Evolutionary conservation across 2,113 vertebrate genomes (phyloP).

Genomic region (Columba livia): DNA sequence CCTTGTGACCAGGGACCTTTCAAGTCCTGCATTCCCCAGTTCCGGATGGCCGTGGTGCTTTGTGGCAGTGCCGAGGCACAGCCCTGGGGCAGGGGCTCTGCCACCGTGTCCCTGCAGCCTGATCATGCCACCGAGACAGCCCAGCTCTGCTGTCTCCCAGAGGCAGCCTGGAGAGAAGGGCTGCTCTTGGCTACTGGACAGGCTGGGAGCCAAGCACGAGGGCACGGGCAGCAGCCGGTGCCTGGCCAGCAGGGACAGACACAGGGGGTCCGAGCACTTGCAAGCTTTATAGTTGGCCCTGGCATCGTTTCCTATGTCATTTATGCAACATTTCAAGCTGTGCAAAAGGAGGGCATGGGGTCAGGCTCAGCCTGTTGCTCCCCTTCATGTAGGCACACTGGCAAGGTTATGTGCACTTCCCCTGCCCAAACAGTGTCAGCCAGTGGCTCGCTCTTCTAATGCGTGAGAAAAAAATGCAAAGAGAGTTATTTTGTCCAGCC

Average conservation of each 20-base stretch:
- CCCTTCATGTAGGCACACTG: accelerated
- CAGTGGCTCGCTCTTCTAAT: not conserved
- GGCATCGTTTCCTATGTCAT: accelerated
- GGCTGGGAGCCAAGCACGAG: not conserved
- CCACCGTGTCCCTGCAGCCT: accelerated
- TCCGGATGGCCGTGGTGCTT: not conserved
- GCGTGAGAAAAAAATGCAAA: not conserved
- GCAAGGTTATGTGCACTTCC: accelerated
- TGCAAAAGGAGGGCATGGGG: not conserved
- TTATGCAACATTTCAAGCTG: not conserved
- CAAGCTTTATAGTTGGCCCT: accelerated
- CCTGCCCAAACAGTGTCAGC: not conserved
- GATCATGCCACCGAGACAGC: accelerated
- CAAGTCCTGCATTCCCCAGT: not conserved
- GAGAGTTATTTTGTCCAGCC: not conserved
- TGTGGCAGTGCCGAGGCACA: not conserved
- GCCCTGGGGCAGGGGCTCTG: not conserved
- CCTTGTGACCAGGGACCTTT: not conserved
- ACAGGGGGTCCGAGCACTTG: not conserved
- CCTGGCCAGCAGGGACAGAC: accelerated
- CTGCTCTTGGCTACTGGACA: accelerated
- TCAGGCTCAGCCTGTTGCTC: not conserved
- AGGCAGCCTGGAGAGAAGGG: not conserved
- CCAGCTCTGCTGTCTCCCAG: not conserved
- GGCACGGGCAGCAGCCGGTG: not conserved